These are phyloP conservation scores for Idaea dimidiata DNA, from an alignment of 2,888 invertebrate species.

Conservation along the genomic window DNA sequence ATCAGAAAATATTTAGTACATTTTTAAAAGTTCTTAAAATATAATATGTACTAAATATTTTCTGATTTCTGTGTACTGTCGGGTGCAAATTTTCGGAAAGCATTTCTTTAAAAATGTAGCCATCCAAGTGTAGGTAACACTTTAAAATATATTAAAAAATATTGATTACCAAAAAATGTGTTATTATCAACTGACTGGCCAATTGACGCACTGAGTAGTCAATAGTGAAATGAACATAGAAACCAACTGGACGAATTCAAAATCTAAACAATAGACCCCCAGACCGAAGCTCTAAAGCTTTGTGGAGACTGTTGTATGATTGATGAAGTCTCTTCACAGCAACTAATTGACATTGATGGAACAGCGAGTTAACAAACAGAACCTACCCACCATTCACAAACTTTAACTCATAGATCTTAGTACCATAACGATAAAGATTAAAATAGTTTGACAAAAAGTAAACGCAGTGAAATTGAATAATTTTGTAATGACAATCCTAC, in stretches of 20 bases:
- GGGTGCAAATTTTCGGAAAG: too few species aligned
- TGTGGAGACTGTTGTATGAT: conserved; percentile 61
- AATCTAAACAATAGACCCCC: conserved; percentile 64
- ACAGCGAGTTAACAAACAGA: conserved; percentile 54
- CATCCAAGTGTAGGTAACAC: too few species aligned
- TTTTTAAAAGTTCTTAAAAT: too few species aligned
- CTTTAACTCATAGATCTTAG: conserved; percentile 30
- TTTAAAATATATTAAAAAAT: too few species aligned
- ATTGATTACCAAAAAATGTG: neutral
- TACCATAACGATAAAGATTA: conserved; percentile 32
- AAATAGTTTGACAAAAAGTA: conserved; percentile 27
- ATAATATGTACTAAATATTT: too few species aligned
- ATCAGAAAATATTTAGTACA: too few species aligned
- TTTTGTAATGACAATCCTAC: conserved; percentile 38
- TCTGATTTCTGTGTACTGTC: too few species aligned
- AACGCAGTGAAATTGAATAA: conserved; percentile 1
- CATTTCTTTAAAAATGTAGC: too few species aligned
- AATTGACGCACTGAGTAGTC: neutral
- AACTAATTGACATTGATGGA: conserved; percentile 80
- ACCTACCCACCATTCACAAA: conserved; percentile 37
- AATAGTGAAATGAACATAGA: neutral
- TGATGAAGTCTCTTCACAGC: conserved; percentile 73
- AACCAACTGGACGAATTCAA: conserved; percentile 32
- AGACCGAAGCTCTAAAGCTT: conserved; percentile 48
- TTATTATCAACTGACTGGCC: neutral